Percentiles rank a stretch among this genome's conserved stretches.
These are phyloP conservation scores for Acleris laterana DNA, from an alignment of 2,888 invertebrate species.

Conservation along the genomic window DNA sequence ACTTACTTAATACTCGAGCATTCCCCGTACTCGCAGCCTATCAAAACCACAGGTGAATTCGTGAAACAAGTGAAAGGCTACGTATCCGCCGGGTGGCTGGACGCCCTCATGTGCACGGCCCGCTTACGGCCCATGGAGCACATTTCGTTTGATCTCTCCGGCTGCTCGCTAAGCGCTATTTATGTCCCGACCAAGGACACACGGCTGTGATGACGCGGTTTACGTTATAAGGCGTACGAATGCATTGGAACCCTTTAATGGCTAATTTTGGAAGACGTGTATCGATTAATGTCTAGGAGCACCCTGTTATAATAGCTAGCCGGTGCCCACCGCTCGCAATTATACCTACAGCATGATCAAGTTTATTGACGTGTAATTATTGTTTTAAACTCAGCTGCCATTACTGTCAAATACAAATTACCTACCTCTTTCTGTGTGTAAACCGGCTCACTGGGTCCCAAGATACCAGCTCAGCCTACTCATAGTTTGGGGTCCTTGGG, in stretches of 20 bases:
- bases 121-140: conserved; percentile 77
- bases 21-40: conserved; percentile 6
- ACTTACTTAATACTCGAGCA: background rate
- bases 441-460: no score
- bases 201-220: conserved; percentile 60
- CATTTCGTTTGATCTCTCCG: conserved; percentile 82
- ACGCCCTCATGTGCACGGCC: conserved; percentile 75
- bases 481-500: no score
- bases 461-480: no score
- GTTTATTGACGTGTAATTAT: no score
- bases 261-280: conserved; percentile 25
- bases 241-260: conserved; percentile 38
- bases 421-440: no score
- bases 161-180: conserved; percentile 72
- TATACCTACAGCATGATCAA: no score
- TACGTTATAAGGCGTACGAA: conserved; percentile 49
- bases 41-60: conserved; percentile 26
- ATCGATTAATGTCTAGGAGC: background rate
- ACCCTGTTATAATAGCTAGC: no score
- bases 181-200: conserved; percentile 72
- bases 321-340: no score
- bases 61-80: conserved; percentile 34
- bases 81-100: conserved; percentile 40
- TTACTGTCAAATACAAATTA: no score
- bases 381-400: no score